phyloP scores from a whole-genome alignment of 2,888 invertebrate genomes.

The Noctua comes region DNA sequence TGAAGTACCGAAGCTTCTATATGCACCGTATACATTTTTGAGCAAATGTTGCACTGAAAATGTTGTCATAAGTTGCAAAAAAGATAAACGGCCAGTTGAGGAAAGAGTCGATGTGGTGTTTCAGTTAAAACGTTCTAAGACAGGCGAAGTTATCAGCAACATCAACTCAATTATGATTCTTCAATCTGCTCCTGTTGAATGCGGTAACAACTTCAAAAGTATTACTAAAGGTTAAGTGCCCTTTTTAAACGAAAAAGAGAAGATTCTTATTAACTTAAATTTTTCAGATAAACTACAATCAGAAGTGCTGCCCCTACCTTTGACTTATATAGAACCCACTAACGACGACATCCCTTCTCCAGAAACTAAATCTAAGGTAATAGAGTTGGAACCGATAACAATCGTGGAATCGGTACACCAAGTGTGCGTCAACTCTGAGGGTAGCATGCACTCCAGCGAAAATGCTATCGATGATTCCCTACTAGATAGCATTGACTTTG shows the following conservation, averaged over 20 bases:
- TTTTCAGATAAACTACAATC: constrained; percentile 60
- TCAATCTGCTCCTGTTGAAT: constrained; percentile 66
- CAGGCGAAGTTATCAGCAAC: constrained; percentile 79
- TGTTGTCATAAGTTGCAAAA: constrained; percentile 80
- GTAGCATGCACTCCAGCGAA: constrained; percentile 12
- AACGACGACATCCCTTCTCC: constrained; percentile 18
- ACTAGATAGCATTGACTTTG: constrained; percentile 20
- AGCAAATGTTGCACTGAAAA: constrained; percentile 78
- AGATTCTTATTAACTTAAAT: not conserved
- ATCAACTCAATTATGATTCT: constrained; percentile 82
- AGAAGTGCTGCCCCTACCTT: constrained; percentile 54
- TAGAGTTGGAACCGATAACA: constrained; percentile 50
- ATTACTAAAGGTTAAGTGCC: not conserved
- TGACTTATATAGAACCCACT: constrained; percentile 55
- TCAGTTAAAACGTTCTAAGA: constrained; percentile 76
- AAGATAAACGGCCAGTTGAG: constrained; percentile 57
- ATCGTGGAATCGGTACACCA: constrained; percentile 9
- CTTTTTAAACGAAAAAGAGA: not conserved
- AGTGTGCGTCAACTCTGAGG: constrained; percentile 5
- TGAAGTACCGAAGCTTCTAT: constrained; percentile 82
- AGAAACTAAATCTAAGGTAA: constrained; percentile 44
- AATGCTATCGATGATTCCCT: constrained; percentile 19
- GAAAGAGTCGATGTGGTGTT: constrained; percentile 79
- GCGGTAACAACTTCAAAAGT: constrained; percentile 43
- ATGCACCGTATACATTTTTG: constrained; percentile 79